phyloP scores from a whole-genome alignment of 2,113 vertebrate species.

The Odocoileus virginianus region DNA sequence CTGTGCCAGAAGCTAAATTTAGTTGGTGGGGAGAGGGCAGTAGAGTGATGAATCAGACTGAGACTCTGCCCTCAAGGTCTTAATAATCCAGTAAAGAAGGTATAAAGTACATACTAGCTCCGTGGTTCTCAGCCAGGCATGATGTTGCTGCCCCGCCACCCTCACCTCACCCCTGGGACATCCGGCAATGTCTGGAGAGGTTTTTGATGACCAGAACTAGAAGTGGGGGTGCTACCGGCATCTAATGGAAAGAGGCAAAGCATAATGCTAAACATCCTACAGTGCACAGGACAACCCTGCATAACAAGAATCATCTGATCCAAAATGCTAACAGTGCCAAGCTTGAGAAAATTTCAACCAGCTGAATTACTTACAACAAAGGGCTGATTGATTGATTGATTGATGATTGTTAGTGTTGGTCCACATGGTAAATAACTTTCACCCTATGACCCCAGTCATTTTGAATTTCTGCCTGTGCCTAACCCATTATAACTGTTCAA shows the following conservation, averaged over 20 bases:
- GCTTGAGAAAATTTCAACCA: neutral
- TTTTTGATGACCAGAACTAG: neutral
- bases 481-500: neutral
- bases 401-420: neutral
- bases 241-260: neutral
- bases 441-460: neutral
- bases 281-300: neutral
- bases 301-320: neutral
- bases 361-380: neutral
- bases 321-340: neutral
- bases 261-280: neutral
- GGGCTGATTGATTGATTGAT: neutral
- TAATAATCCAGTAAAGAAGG: neutral
- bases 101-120: neutral
- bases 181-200: neutral
- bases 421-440: constrained; percentile 40
- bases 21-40: neutral
- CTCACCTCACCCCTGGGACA: neutral
- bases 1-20: constrained; percentile 40
- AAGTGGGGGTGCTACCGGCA: neutral
- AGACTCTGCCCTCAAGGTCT: neutral
- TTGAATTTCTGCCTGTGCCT: neutral
- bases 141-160: too few species aligned
- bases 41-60: neutral
- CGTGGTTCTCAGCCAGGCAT: neutral